Evolutionary conservation across 2,797 vertebrate species (phyloP).

Genomic region (Pseudocheirus occidentalis): DNA sequence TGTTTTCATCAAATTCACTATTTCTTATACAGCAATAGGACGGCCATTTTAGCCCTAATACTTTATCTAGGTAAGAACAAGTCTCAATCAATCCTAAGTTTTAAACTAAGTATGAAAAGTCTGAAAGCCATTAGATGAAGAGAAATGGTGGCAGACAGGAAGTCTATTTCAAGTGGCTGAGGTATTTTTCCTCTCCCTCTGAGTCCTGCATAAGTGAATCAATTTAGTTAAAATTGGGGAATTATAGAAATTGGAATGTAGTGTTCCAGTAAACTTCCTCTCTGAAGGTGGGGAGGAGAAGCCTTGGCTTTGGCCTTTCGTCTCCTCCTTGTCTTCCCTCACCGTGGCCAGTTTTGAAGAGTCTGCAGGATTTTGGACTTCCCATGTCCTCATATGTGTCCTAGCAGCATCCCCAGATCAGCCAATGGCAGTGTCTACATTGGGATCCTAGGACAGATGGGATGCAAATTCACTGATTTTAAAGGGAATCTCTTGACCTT

Average conservation of each 20-base stretch:
- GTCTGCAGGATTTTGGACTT: background rate
- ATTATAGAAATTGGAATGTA: background rate
- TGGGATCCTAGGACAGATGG: background rate
- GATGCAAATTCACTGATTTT: background rate
- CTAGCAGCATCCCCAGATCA: background rate
- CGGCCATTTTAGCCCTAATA: background rate
- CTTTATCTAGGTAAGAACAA: background rate
- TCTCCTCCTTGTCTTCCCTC: background rate
- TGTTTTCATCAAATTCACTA: background rate
- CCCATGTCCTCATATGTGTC: background rate
- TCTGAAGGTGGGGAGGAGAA: background rate
- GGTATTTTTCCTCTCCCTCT: background rate
- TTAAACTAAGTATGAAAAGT: background rate
- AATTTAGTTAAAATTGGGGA: background rate
- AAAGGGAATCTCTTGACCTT: background rate
- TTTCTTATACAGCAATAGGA: background rate
- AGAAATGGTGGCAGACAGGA: background rate
- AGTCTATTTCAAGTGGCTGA: background rate
- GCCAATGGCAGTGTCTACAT: background rate
- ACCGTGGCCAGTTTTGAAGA: background rate
- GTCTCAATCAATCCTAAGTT: background rate
- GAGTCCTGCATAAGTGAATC: background rate
- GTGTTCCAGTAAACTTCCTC: background rate
- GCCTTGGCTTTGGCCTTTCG: background rate
- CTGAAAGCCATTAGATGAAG: background rate